These are phyloP conservation scores for Actinopyga echinites DNA, from an alignment of 53 echinoderm and acorn worm species.

Conservation along the genomic window DNA sequence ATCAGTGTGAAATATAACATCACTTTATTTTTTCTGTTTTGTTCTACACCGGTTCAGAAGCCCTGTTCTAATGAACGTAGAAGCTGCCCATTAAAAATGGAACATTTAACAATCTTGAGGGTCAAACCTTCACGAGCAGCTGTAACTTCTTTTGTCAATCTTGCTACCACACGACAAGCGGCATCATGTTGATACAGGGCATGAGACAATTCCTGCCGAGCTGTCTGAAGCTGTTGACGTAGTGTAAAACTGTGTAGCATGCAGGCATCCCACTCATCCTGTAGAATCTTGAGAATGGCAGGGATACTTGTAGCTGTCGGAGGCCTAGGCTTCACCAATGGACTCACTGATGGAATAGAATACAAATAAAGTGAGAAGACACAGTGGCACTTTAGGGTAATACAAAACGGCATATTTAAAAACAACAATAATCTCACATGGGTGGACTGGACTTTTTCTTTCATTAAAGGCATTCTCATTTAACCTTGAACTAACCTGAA, in stretches of 20 bases:
- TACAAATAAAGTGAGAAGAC: neutral
- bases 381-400: no score
- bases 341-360: slow-evolving; percentile 55
- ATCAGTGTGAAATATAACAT: no score
- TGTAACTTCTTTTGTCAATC: slow-evolving; percentile 95
- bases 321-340: slow-evolving; percentile 90
- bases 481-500: no score
- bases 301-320: slow-evolving; percentile 99
- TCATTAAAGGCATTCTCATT: no score
- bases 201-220: slow-evolving; percentile 95
- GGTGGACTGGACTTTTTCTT: no score
- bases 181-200: slow-evolving; percentile 99
- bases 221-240: slow-evolving; percentile 97
- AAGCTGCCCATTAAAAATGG: no score
- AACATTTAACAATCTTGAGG: no score
- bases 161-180: slow-evolving; percentile 95
- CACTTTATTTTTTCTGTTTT: no score
- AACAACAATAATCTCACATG: no score
- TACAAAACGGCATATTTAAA: no score
- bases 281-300: slow-evolving; percentile 97
- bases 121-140: slow-evolving; percentile 96
- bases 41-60: no score
- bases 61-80: no score
- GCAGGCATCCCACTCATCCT: slow-evolving; percentile 99
- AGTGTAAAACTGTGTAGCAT: slow-evolving; percentile 99